Evolutionary conservation across 2,888 invertebrate species (phyloP), one percentile per base, ranked within the genome.

Genomic region (Formica aserva): DNA sequence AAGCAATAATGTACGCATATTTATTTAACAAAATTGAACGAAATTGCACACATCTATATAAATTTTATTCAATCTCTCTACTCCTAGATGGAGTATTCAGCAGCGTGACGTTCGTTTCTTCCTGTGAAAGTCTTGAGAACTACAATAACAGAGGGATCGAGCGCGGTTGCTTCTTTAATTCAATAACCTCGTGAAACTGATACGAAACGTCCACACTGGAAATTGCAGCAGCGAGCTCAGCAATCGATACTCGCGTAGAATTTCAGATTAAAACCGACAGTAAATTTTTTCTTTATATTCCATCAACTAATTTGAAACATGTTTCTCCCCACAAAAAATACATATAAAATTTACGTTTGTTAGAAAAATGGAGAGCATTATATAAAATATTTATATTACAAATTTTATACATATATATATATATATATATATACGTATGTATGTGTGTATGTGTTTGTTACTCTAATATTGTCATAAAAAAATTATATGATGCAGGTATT

Each of bases 151-250:
- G 74, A 60, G 48, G 83, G 55, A 48, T 57, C 55, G 57, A 41
- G 76, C 55, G 76, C 55, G 69, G 82, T 75, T 69, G 74, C 82
- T 82, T 85, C 82, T 86, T 87, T 82, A 85, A 85, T 87, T 86
- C 86, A 83, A 88, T 88, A 88, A 88, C 75, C 84, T 83, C 66
- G 60, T 67, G 86, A 87, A 86, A 87, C 83, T 83, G 86, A 87
- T 87, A 85, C 83, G 85, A 78, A 80, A 83, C 67, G 74, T 52
- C 52, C 72, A 48, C 81, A 72, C 72, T 66, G 62, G 48, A 77
- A 63, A 74, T 65, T 69, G 71, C 38, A 60, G 60, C 72, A 60
- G 48, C 62, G 55, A 26, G 38, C 45, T 72, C 35, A 41, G 29
- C 55, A 65, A 81, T 80, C 85, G 55, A 78, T 85, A 75, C 52